These are phyloP conservation scores for Synanthedon formicaeformis DNA, from an alignment of 2,888 invertebrate genomes.

Conservation along the genomic window DNA sequence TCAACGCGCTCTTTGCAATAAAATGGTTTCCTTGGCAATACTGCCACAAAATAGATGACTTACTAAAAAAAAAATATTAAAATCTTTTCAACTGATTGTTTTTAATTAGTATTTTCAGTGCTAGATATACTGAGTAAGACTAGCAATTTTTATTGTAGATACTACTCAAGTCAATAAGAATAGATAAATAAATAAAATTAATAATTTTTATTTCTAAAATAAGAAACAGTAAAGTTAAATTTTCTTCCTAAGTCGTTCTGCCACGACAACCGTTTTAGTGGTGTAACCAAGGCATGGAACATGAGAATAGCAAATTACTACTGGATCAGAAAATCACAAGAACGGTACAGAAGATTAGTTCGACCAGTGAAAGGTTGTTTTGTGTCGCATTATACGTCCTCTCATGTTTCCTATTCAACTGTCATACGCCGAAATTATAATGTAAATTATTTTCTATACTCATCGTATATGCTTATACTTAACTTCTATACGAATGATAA, in stretches of 20 bases:
- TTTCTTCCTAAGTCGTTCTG: neutral
- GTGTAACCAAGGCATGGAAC: slow-evolving; percentile 34
- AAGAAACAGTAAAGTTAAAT: too few species aligned
- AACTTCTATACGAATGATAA: neutral
- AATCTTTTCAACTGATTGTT: too few species aligned
- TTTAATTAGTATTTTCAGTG: too few species aligned
- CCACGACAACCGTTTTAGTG: neutral
- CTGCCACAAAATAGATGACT: too few species aligned
- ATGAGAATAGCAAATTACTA: slow-evolving; percentile 47
- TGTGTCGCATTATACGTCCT: neutral
- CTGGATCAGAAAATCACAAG: slow-evolving; percentile 45
- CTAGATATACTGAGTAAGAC: too few species aligned
- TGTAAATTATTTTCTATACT: neutral
- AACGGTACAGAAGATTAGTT: slow-evolving; percentile 52
- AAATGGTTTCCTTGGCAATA: neutral
- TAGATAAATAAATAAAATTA: too few species aligned
- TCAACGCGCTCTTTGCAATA: slow-evolving; percentile 17
- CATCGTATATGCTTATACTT: neutral
- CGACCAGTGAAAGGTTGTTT: slow-evolving; percentile 30
- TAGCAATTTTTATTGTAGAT: too few species aligned
- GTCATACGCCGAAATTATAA: slow-evolving; percentile 12
- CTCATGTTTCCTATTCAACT: slow-evolving; percentile 24
- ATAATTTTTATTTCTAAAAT: too few species aligned
- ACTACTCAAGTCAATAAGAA: too few species aligned
- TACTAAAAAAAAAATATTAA: too few species aligned